Evolutionary conservation across 1,140 invertebrate species (phyloP).

Genomic region (Schlechtendalia chinensis): DNA sequence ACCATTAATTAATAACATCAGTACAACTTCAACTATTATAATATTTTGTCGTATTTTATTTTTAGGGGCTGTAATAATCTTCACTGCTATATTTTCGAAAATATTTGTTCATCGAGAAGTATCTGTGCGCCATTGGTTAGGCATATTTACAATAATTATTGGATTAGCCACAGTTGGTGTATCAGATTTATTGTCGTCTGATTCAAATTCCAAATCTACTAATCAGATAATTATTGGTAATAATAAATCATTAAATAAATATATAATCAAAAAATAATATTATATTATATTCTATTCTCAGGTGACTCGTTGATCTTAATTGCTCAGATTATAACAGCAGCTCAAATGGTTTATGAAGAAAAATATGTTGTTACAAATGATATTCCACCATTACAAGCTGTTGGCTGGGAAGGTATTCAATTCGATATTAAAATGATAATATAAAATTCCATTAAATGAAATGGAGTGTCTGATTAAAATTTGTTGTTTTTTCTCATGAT

Average conservation of each 20-base stretch:
- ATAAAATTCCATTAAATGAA: too few relatives aligned
- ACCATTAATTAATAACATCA: too few relatives aligned
- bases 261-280: background rate
- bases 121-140: constrained; percentile 74
- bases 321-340: constrained; percentile 82
- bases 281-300: constrained; percentile 54
- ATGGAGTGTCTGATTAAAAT: too few relatives aligned
- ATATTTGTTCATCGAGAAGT: constrained; percentile 76
- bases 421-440: too few relatives aligned
- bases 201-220: constrained; percentile 59
- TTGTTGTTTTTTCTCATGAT: too few relatives aligned
- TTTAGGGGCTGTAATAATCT: constrained; percentile 84
- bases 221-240: constrained; percentile 79
- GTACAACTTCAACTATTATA: too few relatives aligned
- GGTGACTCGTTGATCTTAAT: constrained; percentile 90
- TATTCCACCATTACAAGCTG: constrained; percentile 79
- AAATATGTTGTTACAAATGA: constrained; percentile 80
- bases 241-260: constrained; percentile 1
- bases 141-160: constrained; percentile 75
- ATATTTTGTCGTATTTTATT: constrained; percentile 52
- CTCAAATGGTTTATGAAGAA: constrained; percentile 93
- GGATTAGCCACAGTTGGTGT: constrained; percentile 81
- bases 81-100: constrained; percentile 88
- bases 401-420: constrained; percentile 83
- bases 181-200: constrained; percentile 64